Percentiles rank a stretch among this genome's conserved stretches.
These are phyloP conservation scores for Microplitis mediator DNA, from an alignment of 1,140 invertebrate genomes.

Conservation along the genomic window DNA sequence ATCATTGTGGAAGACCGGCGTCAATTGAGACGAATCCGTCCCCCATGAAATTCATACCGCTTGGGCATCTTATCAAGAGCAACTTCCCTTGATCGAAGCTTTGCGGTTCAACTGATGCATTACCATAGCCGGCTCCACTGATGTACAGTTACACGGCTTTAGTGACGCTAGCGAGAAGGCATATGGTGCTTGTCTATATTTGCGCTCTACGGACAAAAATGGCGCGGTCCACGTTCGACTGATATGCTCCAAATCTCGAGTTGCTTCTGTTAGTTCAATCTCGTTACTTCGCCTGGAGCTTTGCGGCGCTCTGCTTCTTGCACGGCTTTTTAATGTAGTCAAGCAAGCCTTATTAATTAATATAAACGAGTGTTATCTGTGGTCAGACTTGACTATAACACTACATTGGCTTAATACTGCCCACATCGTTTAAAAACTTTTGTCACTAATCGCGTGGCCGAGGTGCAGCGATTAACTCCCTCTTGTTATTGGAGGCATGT, in stretches of 20 bases:
- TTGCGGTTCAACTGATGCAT: not conserved
- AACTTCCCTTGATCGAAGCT: slow-evolving; percentile 4
- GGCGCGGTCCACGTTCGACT: not conserved
- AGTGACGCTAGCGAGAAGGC: slow-evolving; percentile 43
- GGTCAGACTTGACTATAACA: not conserved
- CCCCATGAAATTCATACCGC: slow-evolving; percentile 26
- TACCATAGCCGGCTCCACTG: not conserved
- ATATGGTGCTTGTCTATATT: slow-evolving; percentile 45
- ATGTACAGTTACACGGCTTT: slow-evolving; percentile 47
- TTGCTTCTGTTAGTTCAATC: slow-evolving; percentile 19
- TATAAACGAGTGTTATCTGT: not conserved
- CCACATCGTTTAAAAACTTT: too few species aligned
- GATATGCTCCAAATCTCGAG: slow-evolving; percentile 19
- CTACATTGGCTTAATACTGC: not conserved
- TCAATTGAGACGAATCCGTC: too few species aligned
- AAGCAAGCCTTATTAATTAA: not conserved
- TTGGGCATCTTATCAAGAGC: slow-evolving; percentile 31
- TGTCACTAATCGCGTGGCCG: too few species aligned
- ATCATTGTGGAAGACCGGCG: too few species aligned
- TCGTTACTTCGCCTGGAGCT: slow-evolving; percentile 19
- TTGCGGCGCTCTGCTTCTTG: slow-evolving; percentile 8
- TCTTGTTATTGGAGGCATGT: not conserved
- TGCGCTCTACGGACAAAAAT: not conserved
- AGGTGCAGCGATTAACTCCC: too few species aligned
- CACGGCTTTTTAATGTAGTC: not conserved